These are phyloP conservation scores for Nanorana parkeri DNA, from an alignment of 2,113 vertebrate species.

Conservation along the genomic window DNA sequence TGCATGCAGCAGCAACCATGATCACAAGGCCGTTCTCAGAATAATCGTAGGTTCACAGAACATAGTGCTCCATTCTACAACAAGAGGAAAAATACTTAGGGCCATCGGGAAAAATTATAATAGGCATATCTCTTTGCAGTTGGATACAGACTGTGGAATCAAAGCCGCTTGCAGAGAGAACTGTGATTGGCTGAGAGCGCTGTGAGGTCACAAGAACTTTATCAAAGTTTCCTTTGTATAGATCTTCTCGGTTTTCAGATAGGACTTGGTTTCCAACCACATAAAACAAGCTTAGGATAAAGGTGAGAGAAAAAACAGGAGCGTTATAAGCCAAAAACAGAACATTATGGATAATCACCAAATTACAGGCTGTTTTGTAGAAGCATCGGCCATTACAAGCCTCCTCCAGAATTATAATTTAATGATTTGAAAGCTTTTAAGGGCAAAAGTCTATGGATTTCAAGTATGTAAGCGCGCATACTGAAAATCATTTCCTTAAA, in stretches of 20 bases:
- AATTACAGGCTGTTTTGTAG: not conserved
- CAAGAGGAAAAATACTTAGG: not conserved
- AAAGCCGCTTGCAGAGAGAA: not conserved
- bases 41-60: constrained; percentile 14
- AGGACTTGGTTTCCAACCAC: not conserved
- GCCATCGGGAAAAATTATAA: not conserved
- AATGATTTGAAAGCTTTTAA: constrained; percentile 1
- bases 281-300: not conserved
- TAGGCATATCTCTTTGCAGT: not conserved
- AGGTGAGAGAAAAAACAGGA: not conserved
- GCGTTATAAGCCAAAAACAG: constrained; percentile 6
- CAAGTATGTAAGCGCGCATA: too few relatives aligned
- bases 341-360: not conserved
- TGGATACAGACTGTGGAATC: too few relatives aligned
- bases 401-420: not conserved
- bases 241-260: not conserved
- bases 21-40: not conserved
- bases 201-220: not conserved
- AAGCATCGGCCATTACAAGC: constrained; percentile 4
- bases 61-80: not conserved
- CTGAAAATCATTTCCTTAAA: too few relatives aligned
- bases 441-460: too few relatives aligned
- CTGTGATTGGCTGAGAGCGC: not conserved
- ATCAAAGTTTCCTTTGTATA: not conserved
- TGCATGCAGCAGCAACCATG: not conserved